Evolutionary conservation across 2,888 invertebrate genomes (phyloP).

Genomic region (Lamellibrachia satsuma): DNA sequence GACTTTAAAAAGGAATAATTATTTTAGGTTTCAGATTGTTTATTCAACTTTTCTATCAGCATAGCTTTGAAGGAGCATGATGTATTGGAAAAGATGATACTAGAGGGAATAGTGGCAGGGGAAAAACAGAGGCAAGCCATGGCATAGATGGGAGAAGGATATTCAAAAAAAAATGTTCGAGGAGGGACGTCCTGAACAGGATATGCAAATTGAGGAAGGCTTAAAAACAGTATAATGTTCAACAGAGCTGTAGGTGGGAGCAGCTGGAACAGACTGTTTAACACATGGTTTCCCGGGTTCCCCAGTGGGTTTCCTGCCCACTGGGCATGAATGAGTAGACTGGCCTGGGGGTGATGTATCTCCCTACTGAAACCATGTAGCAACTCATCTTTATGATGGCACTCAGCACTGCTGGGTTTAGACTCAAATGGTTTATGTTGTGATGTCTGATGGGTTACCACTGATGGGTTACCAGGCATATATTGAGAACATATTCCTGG

Average conservation of each 20-base stretch:
- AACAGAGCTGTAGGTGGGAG: neutral
- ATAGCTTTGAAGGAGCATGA: too few species aligned
- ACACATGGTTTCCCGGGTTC: neutral
- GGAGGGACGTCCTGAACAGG: neutral
- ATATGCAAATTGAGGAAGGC: neutral
- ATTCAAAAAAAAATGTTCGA: neutral
- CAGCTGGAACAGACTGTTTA: neutral
- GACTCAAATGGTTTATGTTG: neutral
- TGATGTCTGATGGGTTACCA: too few species aligned
- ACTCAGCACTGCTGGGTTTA: neutral
- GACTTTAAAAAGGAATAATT: neutral
- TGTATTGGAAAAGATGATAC: too few species aligned
- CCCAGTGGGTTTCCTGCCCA: neutral
- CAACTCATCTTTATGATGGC: neutral
- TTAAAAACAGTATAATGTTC: neutral
- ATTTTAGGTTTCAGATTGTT: too few species aligned
- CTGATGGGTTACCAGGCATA: neutral
- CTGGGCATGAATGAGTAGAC: slow-evolving; percentile 2
- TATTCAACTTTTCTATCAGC: too few species aligned
- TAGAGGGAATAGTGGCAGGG: too few species aligned
- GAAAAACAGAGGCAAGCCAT: too few species aligned
- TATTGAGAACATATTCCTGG: neutral
- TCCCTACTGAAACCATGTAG: neutral
- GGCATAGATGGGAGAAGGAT: neutral
- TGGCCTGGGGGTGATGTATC: neutral